Evolutionary conservation across 2,113 vertebrate genomes (phyloP), one percentile per base, ranked within the genome.

Genomic region (Hoplias malabaricus): DNA sequence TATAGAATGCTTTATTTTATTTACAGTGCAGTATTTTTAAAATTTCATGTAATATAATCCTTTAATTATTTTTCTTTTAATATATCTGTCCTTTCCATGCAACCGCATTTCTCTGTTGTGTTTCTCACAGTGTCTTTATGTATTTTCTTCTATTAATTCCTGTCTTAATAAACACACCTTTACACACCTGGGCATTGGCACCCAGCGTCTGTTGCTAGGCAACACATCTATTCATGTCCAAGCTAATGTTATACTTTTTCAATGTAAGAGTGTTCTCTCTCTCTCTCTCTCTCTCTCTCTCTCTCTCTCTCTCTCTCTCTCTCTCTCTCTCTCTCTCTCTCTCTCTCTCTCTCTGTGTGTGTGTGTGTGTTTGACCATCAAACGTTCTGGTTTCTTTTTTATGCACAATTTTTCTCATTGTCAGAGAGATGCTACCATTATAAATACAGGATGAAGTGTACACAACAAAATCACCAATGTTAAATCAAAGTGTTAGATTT

Each of bases 141-240:
- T 34, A n/a, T 61, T 29, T 31, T 33, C 13, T 10, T 25, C 29
- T n/a, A n/a, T n/a, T n/a, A n/a, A n/a, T 70, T 16, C 16, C 21
- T 61, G 25, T 46, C 9, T 43, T 53, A 21, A 23, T 27, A 5
- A 34, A 27, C 50, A 71, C 69, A 71, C 69, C 53, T 69, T 69
- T 29, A 54, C 46, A 67, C 62, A 75, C 73, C 61, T 75, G 73
- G 46, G 81, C 81, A 75, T 82, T 72, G 33, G 79, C 73, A 61
- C 65, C 67, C 79, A 84, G 80, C 82, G 83, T 50, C 82, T 86
- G 88, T 91, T 92, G 89, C 90, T 88, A 88, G 86, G 90, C 88
- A 85, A 92, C 91, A 48, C 67, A n/a, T 79, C 80, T 83, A 84
- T 85, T 76, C 83, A 83, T 81, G 75, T 70, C 77, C 80, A 34